Evolutionary conservation across 2,797 vertebrate species (phyloP).

Genomic region (Helostoma temminkii): DNA sequence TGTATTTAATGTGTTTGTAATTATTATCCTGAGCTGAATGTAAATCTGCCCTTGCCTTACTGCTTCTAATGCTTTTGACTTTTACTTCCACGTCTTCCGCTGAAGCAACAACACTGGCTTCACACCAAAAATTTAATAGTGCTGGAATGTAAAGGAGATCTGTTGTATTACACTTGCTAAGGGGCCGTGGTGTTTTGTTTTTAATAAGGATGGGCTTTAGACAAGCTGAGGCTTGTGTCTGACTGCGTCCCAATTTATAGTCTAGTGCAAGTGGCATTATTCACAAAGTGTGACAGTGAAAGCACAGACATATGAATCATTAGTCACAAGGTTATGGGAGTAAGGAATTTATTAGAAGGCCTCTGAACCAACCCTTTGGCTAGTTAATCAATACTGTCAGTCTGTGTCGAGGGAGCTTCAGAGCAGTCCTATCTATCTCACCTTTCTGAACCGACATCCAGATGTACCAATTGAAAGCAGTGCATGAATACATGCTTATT

Average conservation of each 20-base stretch:
- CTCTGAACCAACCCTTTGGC: conserved; percentile 1
- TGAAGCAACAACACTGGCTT: neutral
- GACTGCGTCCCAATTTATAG: conserved; percentile 7
- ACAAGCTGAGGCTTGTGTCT: neutral
- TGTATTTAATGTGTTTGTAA: too few relatives aligned
- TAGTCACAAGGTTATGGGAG: conserved; percentile 16
- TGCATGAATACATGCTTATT: too few relatives aligned
- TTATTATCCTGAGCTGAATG: too few relatives aligned
- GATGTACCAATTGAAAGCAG: neutral
- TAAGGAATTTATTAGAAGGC: neutral
- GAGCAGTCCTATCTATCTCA: conserved; percentile 15
- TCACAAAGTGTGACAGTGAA: conserved; percentile 7
- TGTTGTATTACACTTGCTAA: neutral
- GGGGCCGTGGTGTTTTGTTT: too few relatives aligned
- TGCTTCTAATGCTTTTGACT: too few relatives aligned
- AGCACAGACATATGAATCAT: conserved; percentile 2
- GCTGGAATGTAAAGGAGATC: neutral
- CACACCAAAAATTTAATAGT: neutral
- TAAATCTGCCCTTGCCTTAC: too few relatives aligned
- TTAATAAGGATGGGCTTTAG: neutral
- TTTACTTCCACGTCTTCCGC: too few relatives aligned
- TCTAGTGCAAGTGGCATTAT: conserved; percentile 14
- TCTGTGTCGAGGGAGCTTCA: neutral
- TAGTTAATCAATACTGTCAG: neutral
- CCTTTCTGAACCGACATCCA: too few relatives aligned